A percentile compares a stretch with the other conserved stretches of the same genome.
phyloP scores from a whole-genome alignment of 2,888 invertebrate species.

The Pinctada fucata region DNA sequence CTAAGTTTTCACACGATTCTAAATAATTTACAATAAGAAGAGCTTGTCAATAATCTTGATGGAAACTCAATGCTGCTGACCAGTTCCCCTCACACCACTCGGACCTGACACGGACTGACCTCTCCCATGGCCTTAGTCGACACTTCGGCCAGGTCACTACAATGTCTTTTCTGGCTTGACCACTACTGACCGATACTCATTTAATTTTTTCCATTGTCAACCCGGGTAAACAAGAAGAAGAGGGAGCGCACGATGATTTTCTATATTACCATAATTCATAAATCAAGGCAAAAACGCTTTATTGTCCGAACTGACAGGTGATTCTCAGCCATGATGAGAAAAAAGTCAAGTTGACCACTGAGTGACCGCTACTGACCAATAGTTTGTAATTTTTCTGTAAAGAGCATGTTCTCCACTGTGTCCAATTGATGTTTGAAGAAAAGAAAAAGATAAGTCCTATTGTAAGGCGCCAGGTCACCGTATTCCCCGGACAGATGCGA shows the following conservation, averaged over 20 bases:
- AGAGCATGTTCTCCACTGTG: background rate
- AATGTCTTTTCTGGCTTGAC: slow-evolving; percentile 20
- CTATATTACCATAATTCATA: slow-evolving; percentile 11
- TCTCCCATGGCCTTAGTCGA: slow-evolving; percentile 34
- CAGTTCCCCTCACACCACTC: slow-evolving; percentile 18
- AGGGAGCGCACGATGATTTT: background rate
- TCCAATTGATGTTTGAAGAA: background rate
- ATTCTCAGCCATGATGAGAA: slow-evolving; percentile 11
- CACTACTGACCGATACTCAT: background rate
- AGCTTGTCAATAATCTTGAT: too few species aligned
- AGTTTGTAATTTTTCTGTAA: slow-evolving; percentile 3
- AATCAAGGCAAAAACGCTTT: slow-evolving; percentile 3
- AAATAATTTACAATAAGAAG: too few species aligned
- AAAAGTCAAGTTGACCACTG: slow-evolving; percentile 24
- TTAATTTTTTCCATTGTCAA: background rate
- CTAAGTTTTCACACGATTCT: too few species aligned
- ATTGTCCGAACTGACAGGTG: slow-evolving; percentile 23
- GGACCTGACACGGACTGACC: slow-evolving; percentile 31
- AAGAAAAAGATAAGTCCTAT: slow-evolving; percentile 2
- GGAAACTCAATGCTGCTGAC: slow-evolving; percentile 3
- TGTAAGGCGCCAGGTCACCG: background rate
- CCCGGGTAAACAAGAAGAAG: background rate
- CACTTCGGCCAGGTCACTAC: slow-evolving; percentile 28
- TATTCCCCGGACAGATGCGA: background rate
- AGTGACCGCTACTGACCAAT: background rate